A percentile compares a stretch with the other conserved stretches of the same genome.
Evolutionary conservation across 2,888 invertebrate genomes (phyloP).

Genomic region (Myopa tessellatipennis): DNA sequence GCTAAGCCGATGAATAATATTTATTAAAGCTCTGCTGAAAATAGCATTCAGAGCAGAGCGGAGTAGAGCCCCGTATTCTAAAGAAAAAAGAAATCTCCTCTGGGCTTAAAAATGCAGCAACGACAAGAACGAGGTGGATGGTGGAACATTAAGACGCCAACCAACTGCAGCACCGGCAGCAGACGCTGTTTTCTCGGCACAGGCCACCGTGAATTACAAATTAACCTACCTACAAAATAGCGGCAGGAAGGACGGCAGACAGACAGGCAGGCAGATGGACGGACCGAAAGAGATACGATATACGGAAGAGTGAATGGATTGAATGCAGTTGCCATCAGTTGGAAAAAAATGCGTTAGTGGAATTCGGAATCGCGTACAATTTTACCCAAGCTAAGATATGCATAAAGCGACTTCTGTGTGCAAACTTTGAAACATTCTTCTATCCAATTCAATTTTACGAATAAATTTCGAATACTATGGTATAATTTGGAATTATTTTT

Average conservation of each 20-base stretch:
- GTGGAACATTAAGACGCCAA: conserved; percentile 9
- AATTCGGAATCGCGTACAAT: no score
- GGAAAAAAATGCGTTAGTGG: not conserved
- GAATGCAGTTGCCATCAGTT: not conserved
- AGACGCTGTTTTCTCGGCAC: conserved; percentile 18
- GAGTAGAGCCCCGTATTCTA: not conserved
- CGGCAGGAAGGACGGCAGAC: conserved; percentile 2
- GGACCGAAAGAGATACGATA: not conserved
- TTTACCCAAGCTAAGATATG: no score
- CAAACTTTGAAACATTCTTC: no score
- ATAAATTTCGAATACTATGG: no score
- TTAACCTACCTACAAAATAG: conserved; percentile 34
- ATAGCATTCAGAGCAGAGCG: not conserved
- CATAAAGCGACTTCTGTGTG: no score
- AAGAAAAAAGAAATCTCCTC: conserved; percentile 9
- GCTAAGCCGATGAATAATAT: conserved; percentile 22
- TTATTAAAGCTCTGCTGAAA: conserved; percentile 20
- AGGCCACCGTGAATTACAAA: conserved; percentile 39
- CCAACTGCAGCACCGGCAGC: conserved; percentile 9
- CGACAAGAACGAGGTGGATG: not conserved
- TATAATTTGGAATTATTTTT: no score
- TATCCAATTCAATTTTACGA: no score
- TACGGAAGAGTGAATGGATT: not conserved
- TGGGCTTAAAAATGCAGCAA: conserved; percentile 7
- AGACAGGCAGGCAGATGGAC: not conserved